Percentiles rank a stretch among this genome's conserved stretches.
Evolutionary conservation across 2,888 invertebrate species (phyloP).

Genomic region (Gonocerus acuteangulatus): DNA sequence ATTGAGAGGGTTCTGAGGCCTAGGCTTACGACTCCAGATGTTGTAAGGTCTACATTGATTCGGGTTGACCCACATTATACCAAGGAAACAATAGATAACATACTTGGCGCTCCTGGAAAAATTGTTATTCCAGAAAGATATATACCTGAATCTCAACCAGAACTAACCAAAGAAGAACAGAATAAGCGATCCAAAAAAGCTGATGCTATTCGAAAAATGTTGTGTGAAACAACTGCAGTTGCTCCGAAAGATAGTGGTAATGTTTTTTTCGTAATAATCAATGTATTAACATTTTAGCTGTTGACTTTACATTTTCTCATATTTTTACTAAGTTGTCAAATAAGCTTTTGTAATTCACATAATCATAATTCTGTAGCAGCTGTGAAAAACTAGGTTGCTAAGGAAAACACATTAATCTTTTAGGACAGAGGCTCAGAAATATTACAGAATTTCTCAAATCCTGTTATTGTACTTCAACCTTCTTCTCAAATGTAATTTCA

Average conservation of each 20-base stretch:
- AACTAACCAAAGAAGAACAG: constrained; percentile 76
- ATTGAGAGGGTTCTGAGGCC: constrained; percentile 76
- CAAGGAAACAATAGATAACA: constrained; percentile 75
- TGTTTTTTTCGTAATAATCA: background rate
- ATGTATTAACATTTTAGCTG: no score
- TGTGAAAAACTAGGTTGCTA: no score
- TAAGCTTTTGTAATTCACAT: no score
- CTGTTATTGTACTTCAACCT: no score
- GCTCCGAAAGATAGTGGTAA: constrained; percentile 30
- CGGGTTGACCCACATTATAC: constrained; percentile 55
- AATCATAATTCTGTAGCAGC: no score
- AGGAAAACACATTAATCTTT: no score
- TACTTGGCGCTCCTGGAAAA: constrained; percentile 80
- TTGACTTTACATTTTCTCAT: no score
- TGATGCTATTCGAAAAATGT: constrained; percentile 84
- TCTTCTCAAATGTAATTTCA: no score
- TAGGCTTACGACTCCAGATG: constrained; percentile 71
- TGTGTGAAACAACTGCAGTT: constrained; percentile 55
- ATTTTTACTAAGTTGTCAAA: no score
- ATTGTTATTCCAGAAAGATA: constrained; percentile 87
- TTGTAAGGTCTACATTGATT: constrained; percentile 72
- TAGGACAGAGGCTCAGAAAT: no score
- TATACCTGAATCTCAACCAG: constrained; percentile 81
- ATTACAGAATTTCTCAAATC: no score
- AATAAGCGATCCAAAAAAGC: constrained; percentile 77